A percentile compares a stretch with the other conserved stretches of the same genome.
phyloP scores from a whole-genome alignment of 1,140 invertebrate species.

The Homarus americanus region DNA sequence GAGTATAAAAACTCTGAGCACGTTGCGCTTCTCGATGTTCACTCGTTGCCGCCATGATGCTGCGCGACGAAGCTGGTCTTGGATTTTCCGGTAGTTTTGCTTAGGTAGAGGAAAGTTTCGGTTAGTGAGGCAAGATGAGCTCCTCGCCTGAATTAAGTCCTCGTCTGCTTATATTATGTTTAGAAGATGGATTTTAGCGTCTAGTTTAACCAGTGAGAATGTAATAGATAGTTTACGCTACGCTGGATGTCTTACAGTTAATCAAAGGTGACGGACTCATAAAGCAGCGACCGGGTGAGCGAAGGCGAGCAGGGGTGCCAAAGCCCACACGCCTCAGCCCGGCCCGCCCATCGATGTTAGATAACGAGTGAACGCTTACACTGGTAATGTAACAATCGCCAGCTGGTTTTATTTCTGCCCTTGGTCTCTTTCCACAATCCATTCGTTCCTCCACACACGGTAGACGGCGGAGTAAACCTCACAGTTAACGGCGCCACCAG shows the following conservation, averaged over 20 bases:
- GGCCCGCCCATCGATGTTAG: conserved; percentile 67
- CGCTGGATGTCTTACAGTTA: too few species aligned
- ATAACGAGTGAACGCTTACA: conserved; percentile 58
- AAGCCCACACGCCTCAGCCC: conserved; percentile 41
- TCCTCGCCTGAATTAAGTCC: too few species aligned
- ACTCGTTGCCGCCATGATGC: conserved; percentile 43
- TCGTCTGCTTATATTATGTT: too few species aligned
- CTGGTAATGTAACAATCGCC: conserved; percentile 49
- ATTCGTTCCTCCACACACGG: neutral
- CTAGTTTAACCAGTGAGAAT: too few species aligned
- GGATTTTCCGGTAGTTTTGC: too few species aligned
- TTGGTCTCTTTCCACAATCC: neutral
- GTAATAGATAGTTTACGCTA: too few species aligned
- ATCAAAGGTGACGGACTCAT: too few species aligned
- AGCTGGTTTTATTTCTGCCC: conserved; percentile 11
- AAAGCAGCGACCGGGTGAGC: conserved; percentile 1
- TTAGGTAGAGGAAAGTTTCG: too few species aligned
- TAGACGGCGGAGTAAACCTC: neutral
- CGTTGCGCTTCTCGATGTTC: conserved; percentile 54
- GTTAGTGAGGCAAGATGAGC: too few species aligned
- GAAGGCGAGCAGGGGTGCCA: neutral
- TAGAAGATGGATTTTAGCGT: too few species aligned
- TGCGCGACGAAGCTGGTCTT: too few species aligned
- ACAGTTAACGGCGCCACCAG: too few species aligned
- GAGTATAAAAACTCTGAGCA: conserved; percentile 51